A percentile compares a stretch with the other conserved stretches of the same genome.
phyloP scores from a whole-genome alignment of 2,888 invertebrate genomes.

The Drosophila mercatorum region DNA sequence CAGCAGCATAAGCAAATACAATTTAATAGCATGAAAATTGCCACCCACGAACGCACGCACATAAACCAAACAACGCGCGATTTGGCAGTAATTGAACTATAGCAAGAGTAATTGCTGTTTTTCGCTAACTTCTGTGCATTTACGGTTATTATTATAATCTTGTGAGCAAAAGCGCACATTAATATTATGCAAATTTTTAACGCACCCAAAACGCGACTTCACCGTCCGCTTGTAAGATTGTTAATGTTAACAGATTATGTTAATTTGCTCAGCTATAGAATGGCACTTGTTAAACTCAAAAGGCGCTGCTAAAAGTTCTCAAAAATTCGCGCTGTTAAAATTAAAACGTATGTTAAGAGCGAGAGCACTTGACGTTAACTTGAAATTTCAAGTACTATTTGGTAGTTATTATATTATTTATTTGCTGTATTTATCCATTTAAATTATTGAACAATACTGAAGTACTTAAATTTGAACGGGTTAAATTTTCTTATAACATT shows the following conservation, averaged over 20 bases:
- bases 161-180: conserved; percentile 20
- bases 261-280: conserved; percentile 17
- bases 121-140: neutral
- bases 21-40: conserved; percentile 17
- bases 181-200: conserved; percentile 40
- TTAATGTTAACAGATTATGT: conserved; percentile 43
- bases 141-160: conserved; percentile 12
- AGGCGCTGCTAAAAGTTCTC: conserved; percentile 3
- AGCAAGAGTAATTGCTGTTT: neutral
- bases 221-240: conserved; percentile 51
- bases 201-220: conserved; percentile 47
- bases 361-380: neutral
- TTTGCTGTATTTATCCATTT: neutral
- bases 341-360: too few species aligned
- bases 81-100: neutral
- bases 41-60: conserved; percentile 36
- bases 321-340: neutral
- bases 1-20: neutral
- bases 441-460: neutral
- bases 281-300: conserved; percentile 26
- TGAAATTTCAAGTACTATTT: too few species aligned
- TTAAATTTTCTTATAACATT: neutral
- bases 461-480: too few species aligned
- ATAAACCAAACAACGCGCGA: neutral
- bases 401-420: too few species aligned